Evolutionary conservation across 2,888 invertebrate genomes (phyloP).

Genomic region (Rhagonycha lutea): DNA sequence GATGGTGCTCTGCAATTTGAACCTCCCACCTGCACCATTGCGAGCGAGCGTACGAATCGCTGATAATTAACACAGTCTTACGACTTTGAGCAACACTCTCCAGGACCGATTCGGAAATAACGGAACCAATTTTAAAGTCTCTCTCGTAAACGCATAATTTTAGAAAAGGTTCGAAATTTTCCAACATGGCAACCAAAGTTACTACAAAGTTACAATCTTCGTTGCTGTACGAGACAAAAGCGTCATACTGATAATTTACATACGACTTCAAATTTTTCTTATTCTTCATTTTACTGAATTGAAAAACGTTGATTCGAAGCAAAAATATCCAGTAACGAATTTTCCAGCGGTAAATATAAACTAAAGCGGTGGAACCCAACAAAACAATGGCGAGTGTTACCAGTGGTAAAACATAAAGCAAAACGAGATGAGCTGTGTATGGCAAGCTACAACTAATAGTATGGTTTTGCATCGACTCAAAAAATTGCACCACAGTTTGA

Average conservation of each 20-base stretch:
- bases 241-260: constrained; percentile 59
- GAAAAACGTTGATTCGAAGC: constrained; percentile 59
- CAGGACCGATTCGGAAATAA: constrained; percentile 68
- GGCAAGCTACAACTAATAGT: constrained; percentile 24
- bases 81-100: constrained; percentile 67
- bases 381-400: constrained; percentile 2
- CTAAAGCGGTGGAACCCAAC: neutral
- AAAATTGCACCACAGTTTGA: constrained; percentile 38
- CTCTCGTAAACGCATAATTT: constrained; percentile 72
- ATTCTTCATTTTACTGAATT: constrained; percentile 46
- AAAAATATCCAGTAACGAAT: constrained; percentile 55
- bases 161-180: constrained; percentile 62
- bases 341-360: constrained; percentile 51
- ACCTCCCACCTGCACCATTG: constrained; percentile 77
- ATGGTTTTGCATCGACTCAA: constrained; percentile 27
- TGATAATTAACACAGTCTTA: constrained; percentile 68
- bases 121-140: constrained; percentile 67
- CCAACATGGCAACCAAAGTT: constrained; percentile 63
- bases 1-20: constrained; percentile 68
- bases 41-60: constrained; percentile 69
- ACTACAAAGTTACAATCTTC: constrained; percentile 66
- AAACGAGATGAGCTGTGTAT: constrained; percentile 2
- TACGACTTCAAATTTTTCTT: constrained; percentile 43
- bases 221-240: constrained; percentile 65
- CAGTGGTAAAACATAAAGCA: constrained; percentile 10